Evolutionary conservation across 2,888 invertebrate species (phyloP).

Genomic region (Pheosia tremula): DNA sequence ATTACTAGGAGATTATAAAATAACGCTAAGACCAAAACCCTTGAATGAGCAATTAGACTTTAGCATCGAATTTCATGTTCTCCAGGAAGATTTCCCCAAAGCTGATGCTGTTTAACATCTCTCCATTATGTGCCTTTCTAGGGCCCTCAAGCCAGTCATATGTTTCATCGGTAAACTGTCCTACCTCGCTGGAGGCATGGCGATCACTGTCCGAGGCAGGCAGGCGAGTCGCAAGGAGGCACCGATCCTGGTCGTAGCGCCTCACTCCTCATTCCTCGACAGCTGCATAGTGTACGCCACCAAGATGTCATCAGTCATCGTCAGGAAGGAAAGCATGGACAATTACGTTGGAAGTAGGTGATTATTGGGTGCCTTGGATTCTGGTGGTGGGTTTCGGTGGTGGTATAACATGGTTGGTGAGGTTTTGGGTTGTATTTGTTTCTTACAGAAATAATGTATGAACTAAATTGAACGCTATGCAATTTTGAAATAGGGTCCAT

Average conservation of each 20-base stretch:
- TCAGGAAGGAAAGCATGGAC: slow-evolving; percentile 91
- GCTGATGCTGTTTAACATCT: slow-evolving; percentile 12
- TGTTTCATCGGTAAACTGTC: slow-evolving; percentile 90
- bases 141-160: slow-evolving; percentile 86
- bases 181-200: slow-evolving; percentile 91
- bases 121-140: slow-evolving; percentile 53
- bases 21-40: too few relatives aligned
- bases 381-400: slow-evolving; percentile 30
- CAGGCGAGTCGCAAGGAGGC: slow-evolving; percentile 91
- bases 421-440: neutral
- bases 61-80: too few relatives aligned
- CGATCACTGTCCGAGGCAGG: slow-evolving; percentile 89
- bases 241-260: slow-evolving; percentile 93
- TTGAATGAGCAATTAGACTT: too few relatives aligned
- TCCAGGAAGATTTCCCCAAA: neutral
- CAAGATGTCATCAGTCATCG: slow-evolving; percentile 93
- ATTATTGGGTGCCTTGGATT: slow-evolving; percentile 48
- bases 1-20: too few relatives aligned
- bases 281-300: slow-evolving; percentile 93
- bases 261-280: slow-evolving; percentile 96
- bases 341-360: slow-evolving; percentile 95
- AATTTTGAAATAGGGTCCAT: too few relatives aligned
- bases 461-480: too few relatives aligned
- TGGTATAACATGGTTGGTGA: slow-evolving; percentile 7
- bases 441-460: too few relatives aligned